Conservation (phyloP, 2,888 invertebrate genomes). For the Eupithecia exiguata region DNA sequence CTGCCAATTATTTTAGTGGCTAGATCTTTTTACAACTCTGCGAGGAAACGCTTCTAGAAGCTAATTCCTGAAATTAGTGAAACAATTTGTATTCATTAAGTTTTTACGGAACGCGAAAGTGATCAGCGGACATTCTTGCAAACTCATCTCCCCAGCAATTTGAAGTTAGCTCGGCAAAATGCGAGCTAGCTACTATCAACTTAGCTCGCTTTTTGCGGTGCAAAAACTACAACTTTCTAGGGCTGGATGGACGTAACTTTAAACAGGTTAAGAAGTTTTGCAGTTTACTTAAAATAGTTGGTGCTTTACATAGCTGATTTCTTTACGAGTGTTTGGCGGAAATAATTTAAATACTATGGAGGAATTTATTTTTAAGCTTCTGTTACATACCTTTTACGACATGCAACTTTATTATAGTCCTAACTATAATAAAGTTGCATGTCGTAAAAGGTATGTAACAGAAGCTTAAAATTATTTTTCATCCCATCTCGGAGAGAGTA, state of each 20-base stretch:
- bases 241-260: constrained; percentile 31
- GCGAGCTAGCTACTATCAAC: constrained; percentile 29
- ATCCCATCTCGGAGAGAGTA: too few relatives aligned
- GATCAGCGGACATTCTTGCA: constrained; percentile 35
- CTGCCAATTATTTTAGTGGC: neutral
- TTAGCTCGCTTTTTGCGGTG: constrained; percentile 36
- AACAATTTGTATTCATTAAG: constrained; percentile 35
- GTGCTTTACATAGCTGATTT: constrained; percentile 13
- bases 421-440: too few relatives aligned
- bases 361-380: neutral
- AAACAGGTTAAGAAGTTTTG: constrained; percentile 33
- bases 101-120: constrained; percentile 32
- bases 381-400: too few relatives aligned
- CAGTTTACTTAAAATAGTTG: constrained; percentile 32
- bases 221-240: constrained; percentile 27
- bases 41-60: neutral
- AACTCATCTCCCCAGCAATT: constrained; percentile 37
- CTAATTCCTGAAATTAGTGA: constrained; percentile 7
- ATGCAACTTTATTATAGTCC: too few relatives aligned
- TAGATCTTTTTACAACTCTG: neutral
- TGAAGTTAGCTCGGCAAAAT: constrained; percentile 32
- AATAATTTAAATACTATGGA: neutral
- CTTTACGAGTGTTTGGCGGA: neutral
- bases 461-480: too few relatives aligned
- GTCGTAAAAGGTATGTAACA: too few relatives aligned